Conservation (phyloP, 1,140 invertebrate species). For the Atta texana region DNA sequence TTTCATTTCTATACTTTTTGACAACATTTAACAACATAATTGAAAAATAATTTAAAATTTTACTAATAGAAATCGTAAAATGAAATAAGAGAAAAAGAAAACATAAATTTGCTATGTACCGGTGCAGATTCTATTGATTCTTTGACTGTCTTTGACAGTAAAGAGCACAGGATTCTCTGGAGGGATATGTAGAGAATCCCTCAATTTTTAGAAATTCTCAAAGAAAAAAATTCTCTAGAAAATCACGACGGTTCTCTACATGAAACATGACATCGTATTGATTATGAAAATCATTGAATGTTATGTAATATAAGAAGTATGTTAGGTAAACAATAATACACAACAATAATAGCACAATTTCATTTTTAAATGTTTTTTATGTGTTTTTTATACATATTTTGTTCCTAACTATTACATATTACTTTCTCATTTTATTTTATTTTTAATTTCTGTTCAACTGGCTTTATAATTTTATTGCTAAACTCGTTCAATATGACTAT, state of each 20-base stretch:
- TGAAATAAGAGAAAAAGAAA: neutral
- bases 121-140: neutral
- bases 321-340: neutral
- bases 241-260: neutral
- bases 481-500: no score
- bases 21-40: neutral
- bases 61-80: neutral
- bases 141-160: neutral
- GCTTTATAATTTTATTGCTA: no score
- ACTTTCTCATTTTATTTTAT: neutral
- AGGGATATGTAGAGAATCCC: neutral
- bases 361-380: neutral
- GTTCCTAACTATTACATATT: neutral
- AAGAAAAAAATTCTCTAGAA: neutral
- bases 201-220: neutral
- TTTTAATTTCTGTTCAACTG: neutral
- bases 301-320: neutral
- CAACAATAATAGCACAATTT: neutral
- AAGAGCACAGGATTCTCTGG: neutral
- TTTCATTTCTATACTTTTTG: neutral
- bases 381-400: neutral
- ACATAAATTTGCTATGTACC: neutral
- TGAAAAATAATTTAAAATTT: neutral
- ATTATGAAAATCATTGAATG: neutral
- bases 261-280: neutral